These are phyloP conservation scores for Gila orcuttii DNA, from an alignment of 2,113 vertebrate species.

Conservation along the genomic window DNA sequence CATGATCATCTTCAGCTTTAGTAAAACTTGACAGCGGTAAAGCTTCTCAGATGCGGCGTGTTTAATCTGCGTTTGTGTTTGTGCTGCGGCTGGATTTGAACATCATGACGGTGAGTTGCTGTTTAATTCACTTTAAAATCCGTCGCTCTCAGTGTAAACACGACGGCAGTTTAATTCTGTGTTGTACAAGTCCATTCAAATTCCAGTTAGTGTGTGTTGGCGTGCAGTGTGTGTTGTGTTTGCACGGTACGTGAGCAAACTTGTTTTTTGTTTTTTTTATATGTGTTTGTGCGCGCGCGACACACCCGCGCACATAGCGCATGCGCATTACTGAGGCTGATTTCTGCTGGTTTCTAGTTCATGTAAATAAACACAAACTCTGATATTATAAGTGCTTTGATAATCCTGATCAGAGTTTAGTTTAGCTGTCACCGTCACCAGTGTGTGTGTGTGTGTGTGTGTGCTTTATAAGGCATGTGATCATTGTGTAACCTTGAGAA, in stretches of 20 bases:
- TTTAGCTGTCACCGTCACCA: not conserved
- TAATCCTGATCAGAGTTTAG: not conserved
- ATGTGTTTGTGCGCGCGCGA: slow-evolving; percentile 27
- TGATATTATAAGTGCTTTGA: not conserved
- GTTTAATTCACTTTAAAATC: slow-evolving; percentile 4
- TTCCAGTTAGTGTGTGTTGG: not conserved
- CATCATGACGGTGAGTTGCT: slow-evolving; percentile 40
- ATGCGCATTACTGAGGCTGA: not conserved
- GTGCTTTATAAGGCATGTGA: no score
- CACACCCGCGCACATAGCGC: not conserved
- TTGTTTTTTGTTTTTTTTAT: not conserved
- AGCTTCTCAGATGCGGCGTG: not conserved
- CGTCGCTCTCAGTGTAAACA: not conserved
- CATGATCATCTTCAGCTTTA: not conserved
- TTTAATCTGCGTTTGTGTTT: not conserved
- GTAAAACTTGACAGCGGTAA: not conserved
- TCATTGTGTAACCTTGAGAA: no score
- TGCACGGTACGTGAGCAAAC: not conserved
- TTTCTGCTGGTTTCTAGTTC: not conserved
- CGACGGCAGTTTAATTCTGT: not conserved
- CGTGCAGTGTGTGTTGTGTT: not conserved
- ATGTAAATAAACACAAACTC: not conserved
- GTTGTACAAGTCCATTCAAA: not conserved
- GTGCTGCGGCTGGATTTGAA: slow-evolving; percentile 16
- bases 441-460: not conserved